Conservation (phyloP, 2,888 invertebrate genomes). For the Euclidia mi region DNA sequence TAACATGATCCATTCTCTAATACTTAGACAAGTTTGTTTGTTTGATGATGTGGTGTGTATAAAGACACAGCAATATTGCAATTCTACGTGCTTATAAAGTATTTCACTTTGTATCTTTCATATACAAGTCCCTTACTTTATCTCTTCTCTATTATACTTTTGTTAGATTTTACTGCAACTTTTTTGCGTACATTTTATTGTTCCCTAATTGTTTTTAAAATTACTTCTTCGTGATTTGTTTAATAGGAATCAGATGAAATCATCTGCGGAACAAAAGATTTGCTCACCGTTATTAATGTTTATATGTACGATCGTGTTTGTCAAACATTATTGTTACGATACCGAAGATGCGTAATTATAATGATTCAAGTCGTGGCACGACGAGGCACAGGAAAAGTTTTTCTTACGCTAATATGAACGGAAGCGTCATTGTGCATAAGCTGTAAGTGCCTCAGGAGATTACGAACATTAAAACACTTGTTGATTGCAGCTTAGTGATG, state of each 20-base stretch:
- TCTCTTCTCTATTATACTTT: background rate
- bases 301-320: too few relatives aligned
- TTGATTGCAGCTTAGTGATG: slow-evolving; percentile 75
- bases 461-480: slow-evolving; percentile 77
- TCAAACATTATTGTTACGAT: slow-evolving; percentile 29
- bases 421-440: slow-evolving; percentile 74
- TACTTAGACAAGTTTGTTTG: too few relatives aligned
- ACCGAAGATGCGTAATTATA: slow-evolving; percentile 54
- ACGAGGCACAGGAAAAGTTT: slow-evolving; percentile 66
- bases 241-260: background rate
- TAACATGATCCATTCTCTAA: too few relatives aligned
- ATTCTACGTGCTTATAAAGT: background rate
- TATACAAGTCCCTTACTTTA: background rate
- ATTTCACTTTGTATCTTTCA: background rate
- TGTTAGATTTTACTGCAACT: background rate
- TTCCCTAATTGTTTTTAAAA: background rate
- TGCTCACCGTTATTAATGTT: slow-evolving; percentile 25
- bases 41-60: too few relatives aligned
- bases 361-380: slow-evolving; percentile 66
- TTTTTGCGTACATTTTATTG: too few relatives aligned
- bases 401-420: slow-evolving; percentile 68
- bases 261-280: slow-evolving; percentile 29
- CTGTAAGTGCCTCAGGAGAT: slow-evolving; percentile 70
- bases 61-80: too few relatives aligned
- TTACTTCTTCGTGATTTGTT: background rate